Percentiles rank a stretch among this genome's conserved stretches.
Evolutionary conservation across 2,113 vertebrate species (phyloP).

Genomic region (Verasper variegatus): DNA sequence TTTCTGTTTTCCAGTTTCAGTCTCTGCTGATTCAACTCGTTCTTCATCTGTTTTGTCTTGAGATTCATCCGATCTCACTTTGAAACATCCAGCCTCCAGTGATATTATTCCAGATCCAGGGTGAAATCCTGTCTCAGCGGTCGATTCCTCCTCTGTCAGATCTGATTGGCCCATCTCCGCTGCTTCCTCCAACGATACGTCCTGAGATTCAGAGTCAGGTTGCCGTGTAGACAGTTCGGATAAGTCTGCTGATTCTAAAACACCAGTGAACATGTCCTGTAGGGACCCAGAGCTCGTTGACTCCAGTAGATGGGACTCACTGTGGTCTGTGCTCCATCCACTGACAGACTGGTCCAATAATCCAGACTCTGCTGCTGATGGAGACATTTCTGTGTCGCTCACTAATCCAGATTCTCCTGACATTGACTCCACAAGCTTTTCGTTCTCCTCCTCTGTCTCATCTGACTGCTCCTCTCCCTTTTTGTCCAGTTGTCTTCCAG

Average conservation of each 20-base stretch:
- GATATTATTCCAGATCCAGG: neutral
- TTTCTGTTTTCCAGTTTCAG: neutral
- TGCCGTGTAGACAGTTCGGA: slow-evolving; percentile 1
- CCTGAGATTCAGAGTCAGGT: slow-evolving; percentile 1
- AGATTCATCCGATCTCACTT: neutral
- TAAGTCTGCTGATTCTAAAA: slow-evolving; percentile 5
- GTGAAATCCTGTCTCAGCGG: neutral
- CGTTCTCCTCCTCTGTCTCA: slow-evolving; percentile 1
- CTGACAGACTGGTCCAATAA: slow-evolving; percentile 29
- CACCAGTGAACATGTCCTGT: neutral
- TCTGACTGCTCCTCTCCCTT: neutral
- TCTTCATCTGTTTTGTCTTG: slow-evolving; percentile 10
- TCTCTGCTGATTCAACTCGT: neutral
- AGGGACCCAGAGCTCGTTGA: neutral
- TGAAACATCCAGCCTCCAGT: neutral
- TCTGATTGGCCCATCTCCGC: neutral
- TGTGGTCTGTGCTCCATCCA: slow-evolving; percentile 4
- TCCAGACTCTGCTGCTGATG: slow-evolving; percentile 40
- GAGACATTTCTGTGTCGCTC: slow-evolving; percentile 40
- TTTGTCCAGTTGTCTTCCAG: neutral
- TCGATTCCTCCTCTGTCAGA: neutral
- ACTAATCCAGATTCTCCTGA: slow-evolving; percentile 17
- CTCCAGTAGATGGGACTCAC: neutral
- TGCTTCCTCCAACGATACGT: slow-evolving; percentile 1
- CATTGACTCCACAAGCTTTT: slow-evolving; percentile 1